Evolutionary conservation across 2,113 vertebrate species (phyloP).

Genomic region (Pygoscelis adeliae): DNA sequence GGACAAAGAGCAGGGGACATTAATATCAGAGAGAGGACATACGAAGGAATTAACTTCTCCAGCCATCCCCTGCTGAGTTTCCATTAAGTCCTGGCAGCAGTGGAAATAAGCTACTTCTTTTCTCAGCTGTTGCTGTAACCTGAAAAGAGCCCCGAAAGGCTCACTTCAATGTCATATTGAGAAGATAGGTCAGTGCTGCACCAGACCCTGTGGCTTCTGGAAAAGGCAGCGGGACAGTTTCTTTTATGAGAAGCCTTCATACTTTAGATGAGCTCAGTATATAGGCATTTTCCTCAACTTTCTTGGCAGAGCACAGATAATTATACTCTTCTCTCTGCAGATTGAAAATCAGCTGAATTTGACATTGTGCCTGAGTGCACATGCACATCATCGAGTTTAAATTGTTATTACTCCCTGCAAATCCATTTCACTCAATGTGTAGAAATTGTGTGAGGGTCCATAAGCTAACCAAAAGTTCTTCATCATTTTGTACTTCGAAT

Average conservation of each 20-base stretch:
- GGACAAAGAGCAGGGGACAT: not conserved
- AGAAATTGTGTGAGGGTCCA: not conserved
- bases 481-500: not conserved
- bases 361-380: not conserved
- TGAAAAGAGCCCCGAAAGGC: not conserved
- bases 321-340: not conserved
- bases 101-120: not conserved
- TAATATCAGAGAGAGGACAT: not conserved
- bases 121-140: constrained; percentile 39
- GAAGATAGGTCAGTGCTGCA: not conserved
- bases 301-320: not conserved
- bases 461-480: not conserved
- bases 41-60: not conserved
- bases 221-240: not conserved
- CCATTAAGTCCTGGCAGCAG: constrained; percentile 6
- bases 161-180: not conserved
- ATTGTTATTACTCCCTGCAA: not conserved
- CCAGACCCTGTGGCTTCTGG: not conserved
- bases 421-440: not conserved
- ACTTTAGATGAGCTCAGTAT: not conserved
- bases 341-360: not conserved
- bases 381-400: not conserved
- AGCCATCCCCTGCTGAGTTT: not conserved
- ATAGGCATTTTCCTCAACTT: not conserved
- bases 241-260: not conserved